Conservation (phyloP, 2,797 vertebrate genomes). For the Psittacula derbiana region DNA sequence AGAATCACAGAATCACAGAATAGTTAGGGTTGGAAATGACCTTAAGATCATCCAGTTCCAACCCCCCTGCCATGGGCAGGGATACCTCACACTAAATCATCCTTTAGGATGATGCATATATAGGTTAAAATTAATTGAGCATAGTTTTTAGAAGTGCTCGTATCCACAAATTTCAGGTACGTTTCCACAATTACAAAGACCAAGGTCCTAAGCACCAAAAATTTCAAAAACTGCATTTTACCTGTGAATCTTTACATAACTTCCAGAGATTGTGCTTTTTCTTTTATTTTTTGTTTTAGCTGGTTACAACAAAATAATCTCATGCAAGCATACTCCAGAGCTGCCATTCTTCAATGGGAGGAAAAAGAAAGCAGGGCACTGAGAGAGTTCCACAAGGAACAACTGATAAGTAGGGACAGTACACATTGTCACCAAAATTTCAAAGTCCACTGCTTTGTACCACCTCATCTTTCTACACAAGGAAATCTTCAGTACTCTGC, state of each 20-base stretch:
- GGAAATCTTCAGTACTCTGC: background rate
- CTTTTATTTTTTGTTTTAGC: background rate
- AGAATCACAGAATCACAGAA: background rate
- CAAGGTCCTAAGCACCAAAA: background rate
- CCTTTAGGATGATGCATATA: fast-evolving
- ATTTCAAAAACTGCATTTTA: background rate
- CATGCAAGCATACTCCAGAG: background rate
- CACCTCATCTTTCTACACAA: background rate
- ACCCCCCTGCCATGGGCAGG: background rate
- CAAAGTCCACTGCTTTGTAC: background rate
- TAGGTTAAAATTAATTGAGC: background rate
- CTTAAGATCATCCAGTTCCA: background rate
- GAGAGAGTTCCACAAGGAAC: background rate
- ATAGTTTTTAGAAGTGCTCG: background rate
- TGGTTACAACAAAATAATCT: background rate
- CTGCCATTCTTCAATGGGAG: background rate
- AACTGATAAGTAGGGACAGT: background rate
- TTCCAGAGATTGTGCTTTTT: background rate
- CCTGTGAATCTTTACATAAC: background rate
- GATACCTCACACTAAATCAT: background rate
- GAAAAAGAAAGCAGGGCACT: background rate
- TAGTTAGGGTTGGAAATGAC: background rate
- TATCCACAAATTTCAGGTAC: background rate
- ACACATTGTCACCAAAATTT: background rate
- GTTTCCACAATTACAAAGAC: background rate